Percentiles rank a stretch among this genome's conserved stretches.
Evolutionary conservation across 2,888 invertebrate species (phyloP).

Genomic region (Cerastoderma edule): DNA sequence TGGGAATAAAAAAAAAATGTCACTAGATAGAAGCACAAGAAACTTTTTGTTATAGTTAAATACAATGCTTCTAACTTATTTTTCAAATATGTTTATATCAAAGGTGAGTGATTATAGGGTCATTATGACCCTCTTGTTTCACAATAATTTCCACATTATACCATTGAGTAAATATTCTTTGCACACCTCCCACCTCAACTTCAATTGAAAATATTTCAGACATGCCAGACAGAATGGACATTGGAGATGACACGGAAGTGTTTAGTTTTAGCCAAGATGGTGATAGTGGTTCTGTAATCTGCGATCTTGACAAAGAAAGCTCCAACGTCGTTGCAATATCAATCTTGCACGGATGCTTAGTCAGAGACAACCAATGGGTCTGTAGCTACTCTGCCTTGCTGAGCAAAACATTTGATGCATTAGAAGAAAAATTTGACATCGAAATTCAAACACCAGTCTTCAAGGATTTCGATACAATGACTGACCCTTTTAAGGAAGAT

Average conservation of each 20-base stretch:
- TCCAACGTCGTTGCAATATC: background rate
- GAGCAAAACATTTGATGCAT: background rate
- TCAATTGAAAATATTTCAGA: too few species aligned
- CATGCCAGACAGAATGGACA: too few species aligned
- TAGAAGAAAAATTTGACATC: background rate
- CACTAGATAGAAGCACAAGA: too few species aligned
- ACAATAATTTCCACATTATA: too few species aligned
- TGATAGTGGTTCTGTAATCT: constrained; percentile 13
- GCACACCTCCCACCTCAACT: too few species aligned
- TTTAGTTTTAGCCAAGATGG: constrained; percentile 2
- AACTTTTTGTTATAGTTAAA: too few species aligned
- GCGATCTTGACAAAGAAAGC: background rate
- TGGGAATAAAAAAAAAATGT: too few species aligned
- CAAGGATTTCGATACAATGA: background rate
- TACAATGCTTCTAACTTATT: too few species aligned
- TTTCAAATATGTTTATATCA: too few species aligned
- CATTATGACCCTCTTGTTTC: constrained; percentile 12
- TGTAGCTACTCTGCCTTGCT: constrained; percentile 9
- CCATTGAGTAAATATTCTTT: too few species aligned
- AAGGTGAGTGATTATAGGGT: constrained; percentile 8
- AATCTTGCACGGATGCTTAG: background rate
- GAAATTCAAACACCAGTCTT: background rate
- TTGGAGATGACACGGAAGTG: background rate
- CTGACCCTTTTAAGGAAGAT: background rate
- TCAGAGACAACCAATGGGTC: background rate